phyloP scores from a whole-genome alignment of 2,888 invertebrate genomes.

The Dastarcus helophoroides region DNA sequence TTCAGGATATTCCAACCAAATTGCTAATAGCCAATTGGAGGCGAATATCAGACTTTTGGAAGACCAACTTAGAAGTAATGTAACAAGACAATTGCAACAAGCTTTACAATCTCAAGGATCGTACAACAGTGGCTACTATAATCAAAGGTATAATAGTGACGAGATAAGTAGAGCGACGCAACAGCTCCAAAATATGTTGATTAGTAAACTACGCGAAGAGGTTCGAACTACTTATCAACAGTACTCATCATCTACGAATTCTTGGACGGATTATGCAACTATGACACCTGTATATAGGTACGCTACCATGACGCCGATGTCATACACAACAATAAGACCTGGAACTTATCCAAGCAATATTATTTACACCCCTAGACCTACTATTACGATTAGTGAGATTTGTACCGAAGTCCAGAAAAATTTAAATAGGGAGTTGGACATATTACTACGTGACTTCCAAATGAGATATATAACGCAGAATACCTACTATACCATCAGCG shows the following conservation, averaged over 20 bases:
- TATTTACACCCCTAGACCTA: conserved; percentile 21
- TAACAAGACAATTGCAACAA: conserved; percentile 27
- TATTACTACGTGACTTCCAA: conserved; percentile 23
- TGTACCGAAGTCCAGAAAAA: conserved; percentile 27
- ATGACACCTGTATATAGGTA: conserved; percentile 1
- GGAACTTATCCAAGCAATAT: conserved; percentile 6
- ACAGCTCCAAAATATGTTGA: conserved; percentile 25
- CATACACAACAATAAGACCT: neutral
- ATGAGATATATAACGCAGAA: conserved; percentile 20
- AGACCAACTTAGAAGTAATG: conserved; percentile 28
- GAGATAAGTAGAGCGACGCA: conserved; percentile 26
- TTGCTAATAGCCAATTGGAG: conserved; percentile 13
- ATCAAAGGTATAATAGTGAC: conserved; percentile 27
- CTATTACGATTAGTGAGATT: conserved; percentile 27
- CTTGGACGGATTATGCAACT: conserved; percentile 6
- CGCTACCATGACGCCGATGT: conserved; percentile 5
- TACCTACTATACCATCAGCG: conserved; percentile 13
- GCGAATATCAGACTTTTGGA: conserved; percentile 24
- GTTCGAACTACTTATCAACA: conserved; percentile 13
- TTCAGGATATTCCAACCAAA: conserved; percentile 9
- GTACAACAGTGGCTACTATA: conserved; percentile 20
- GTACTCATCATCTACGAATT: conserved; percentile 3
- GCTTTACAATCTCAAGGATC: conserved; percentile 23
- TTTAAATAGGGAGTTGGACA: conserved; percentile 24
- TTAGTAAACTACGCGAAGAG: conserved; percentile 22